These are phyloP conservation scores for Apis laboriosa DNA, from an alignment of 1,140 invertebrate genomes.

Conservation along the genomic window DNA sequence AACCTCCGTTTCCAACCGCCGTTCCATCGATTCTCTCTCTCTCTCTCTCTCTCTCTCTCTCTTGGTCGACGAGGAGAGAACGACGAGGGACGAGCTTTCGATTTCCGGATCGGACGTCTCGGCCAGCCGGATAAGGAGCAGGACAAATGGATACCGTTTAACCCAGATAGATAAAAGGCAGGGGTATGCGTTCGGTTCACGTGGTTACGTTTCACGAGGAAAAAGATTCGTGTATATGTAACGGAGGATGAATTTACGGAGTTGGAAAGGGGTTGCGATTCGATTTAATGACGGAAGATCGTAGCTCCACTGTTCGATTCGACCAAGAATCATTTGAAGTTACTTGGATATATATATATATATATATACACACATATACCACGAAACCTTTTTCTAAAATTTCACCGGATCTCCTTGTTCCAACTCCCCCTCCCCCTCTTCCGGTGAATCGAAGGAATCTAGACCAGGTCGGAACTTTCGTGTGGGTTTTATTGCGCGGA, in stretches of 20 bases:
- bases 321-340: constrained; percentile 17
- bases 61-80: neutral
- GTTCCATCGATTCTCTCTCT: neutral
- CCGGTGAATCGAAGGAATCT: neutral
- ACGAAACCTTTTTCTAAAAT: neutral
- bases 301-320: neutral
- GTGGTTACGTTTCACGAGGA: neutral
- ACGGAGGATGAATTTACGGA: constrained; percentile 50
- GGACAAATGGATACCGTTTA: constrained; percentile 47
- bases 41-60: neutral
- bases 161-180: constrained; percentile 8
- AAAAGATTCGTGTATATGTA: constrained; percentile 43
- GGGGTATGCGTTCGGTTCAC: neutral
- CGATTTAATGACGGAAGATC: constrained; percentile 48
- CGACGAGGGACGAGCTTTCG: constrained; percentile 12
- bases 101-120: constrained; percentile 29
- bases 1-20: neutral
- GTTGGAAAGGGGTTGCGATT: constrained; percentile 37
- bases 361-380: neutral
- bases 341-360: neutral
- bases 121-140: constrained; percentile 28
- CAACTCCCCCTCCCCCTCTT: neutral
- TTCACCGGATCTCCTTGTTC: constrained; percentile 1
- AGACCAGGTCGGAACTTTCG: constrained; percentile 11
- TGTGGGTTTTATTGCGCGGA: constrained; percentile 39